phyloP scores from a whole-genome alignment of 2,113 vertebrate species.

The Silurus glanis region DNA sequence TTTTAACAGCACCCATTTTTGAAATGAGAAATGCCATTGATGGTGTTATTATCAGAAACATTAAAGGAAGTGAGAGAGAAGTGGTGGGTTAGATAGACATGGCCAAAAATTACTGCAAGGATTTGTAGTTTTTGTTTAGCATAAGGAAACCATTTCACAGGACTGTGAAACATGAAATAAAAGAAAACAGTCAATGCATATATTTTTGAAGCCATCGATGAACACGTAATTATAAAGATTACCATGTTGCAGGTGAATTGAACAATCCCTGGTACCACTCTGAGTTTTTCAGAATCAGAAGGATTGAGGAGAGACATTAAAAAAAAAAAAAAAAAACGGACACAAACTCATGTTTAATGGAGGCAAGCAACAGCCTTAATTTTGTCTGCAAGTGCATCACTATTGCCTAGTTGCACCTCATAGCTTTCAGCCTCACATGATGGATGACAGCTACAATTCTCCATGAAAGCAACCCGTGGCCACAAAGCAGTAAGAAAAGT shows the following conservation, averaged over 20 bases:
- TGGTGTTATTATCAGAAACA: neutral
- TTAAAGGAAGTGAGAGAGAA: neutral
- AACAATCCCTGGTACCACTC: too few relatives aligned
- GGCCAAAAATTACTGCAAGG: too few relatives aligned
- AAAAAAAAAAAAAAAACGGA: conserved; percentile 19
- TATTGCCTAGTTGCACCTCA: conserved; percentile 26
- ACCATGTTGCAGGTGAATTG: too few relatives aligned
- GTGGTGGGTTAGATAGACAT: neutral
- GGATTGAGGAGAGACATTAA: conserved; percentile 15
- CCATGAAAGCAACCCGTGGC: conserved; percentile 14
- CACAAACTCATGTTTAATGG: conserved; percentile 43
- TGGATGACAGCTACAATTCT: conserved; percentile 16
- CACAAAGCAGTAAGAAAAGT: conserved; percentile 19
- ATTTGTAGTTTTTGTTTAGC: too few relatives aligned
- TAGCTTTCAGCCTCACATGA: conserved; percentile 27
- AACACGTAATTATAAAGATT: too few relatives aligned
- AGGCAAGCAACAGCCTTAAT: conserved; percentile 43
- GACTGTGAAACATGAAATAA: too few relatives aligned
- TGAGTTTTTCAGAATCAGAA: neutral
- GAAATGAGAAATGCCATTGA: neutral
- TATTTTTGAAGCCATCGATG: too few relatives aligned
- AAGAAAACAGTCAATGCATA: too few relatives aligned
- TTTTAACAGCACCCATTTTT: neutral
- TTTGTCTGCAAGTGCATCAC: conserved; percentile 43
- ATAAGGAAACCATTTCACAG: too few relatives aligned